Evolutionary conservation across 1,140 invertebrate species (phyloP), one percentile per base, ranked within the genome.

Genomic region (Temnothorax longispinosus): DNA sequence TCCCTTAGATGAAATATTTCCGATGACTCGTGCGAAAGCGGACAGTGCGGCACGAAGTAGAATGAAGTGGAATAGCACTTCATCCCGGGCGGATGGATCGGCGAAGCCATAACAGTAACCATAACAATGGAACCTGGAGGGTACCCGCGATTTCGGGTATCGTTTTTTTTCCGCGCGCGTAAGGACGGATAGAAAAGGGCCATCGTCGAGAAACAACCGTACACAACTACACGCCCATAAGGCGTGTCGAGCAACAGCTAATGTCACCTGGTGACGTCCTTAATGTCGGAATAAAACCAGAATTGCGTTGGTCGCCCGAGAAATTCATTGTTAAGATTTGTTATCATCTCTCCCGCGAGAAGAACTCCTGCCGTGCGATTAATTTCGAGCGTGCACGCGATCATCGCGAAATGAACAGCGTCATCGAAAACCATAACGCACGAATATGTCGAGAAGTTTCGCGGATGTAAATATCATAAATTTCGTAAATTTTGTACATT

Each of bases 21-120:
- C 88, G 89, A 90, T 87, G 88, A 85, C 88, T 89, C 88, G 89
- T 87, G 88, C 85, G 85, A 89, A 89, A 87, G 88, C 80, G 88
- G 69, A 71, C 64, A 86, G 74, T 44, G 60, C 69, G 65, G 85
- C 85, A 89, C 78, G 38, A 41, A 65, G 74, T 71, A 81, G 71
- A 89, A 90, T 76, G 47, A 41, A 77, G 74, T 76, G 86, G 62
- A 89, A 90, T 75, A 82, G 80, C 74, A 89, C 89, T 90, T 90
- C 88, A 89, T 89, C 86, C 80, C 32, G 60, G 62, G 7, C 87
- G 75, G 86, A 89, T 89, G 80, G 89, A 87, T 89, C 89, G 75
- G 15, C 88, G 56, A 85, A 85, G 87, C 81, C 75, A 89, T 85
- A 80, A 88, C 88, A 85, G 86, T 89, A 88, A 89, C 88, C 80